Conservation (phyloP, 2,888 invertebrate genomes). For the Orthonychiurus folsomi region DNA sequence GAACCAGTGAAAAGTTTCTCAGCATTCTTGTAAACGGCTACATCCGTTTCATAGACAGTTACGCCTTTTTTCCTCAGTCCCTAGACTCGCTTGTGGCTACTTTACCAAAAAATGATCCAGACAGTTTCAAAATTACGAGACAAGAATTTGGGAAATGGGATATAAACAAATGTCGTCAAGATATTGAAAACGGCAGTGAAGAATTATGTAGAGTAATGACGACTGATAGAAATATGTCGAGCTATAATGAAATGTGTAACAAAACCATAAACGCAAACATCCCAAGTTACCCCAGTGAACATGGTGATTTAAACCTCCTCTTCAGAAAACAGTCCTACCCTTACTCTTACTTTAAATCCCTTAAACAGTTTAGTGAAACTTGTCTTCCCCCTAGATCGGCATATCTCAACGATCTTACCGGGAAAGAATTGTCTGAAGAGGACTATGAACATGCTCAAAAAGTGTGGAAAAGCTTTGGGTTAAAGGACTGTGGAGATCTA, state of each 20-base stretch:
- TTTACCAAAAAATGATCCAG: not conserved
- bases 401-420: constrained; percentile 5
- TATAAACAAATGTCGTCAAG: not conserved
- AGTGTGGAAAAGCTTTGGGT: not conserved
- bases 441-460: not conserved
- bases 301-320: not conserved
- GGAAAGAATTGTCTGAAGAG: not conserved
- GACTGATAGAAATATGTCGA: too few species aligned
- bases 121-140: not conserved
- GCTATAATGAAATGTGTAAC: too few species aligned
- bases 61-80: not conserved
- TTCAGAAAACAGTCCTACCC: constrained; percentile 7
- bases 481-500: not conserved
- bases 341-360: not conserved
- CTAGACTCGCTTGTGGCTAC: not conserved
- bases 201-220: not conserved
- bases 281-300: too few species aligned
- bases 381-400: not conserved
- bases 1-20: not conserved
- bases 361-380: not conserved
- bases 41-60: not conserved
- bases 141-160: not conserved
- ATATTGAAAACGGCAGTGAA: not conserved
- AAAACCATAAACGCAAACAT: too few species aligned
- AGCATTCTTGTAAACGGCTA: not conserved